A percentile compares a stretch with the other conserved stretches of the same genome.
These are phyloP conservation scores for Capreolus pygargus DNA, from an alignment of 2,113 vertebrate species.

Conservation along the genomic window DNA sequence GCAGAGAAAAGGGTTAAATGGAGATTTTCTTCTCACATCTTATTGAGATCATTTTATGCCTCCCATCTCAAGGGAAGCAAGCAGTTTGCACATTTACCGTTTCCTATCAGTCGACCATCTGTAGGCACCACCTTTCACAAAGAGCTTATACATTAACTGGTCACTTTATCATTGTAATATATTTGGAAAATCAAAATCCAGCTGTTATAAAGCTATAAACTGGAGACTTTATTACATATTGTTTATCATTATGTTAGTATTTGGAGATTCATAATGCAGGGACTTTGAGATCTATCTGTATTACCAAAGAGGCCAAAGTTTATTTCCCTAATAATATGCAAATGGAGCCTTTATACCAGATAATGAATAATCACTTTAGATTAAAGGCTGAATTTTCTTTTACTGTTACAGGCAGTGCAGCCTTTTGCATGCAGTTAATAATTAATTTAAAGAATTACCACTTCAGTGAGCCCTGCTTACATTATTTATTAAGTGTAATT, in stretches of 20 bases:
- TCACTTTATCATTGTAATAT: conserved; percentile 82
- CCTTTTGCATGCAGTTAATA: conserved; percentile 83
- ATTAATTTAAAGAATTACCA: conserved; percentile 86
- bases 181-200: conserved; percentile 81
- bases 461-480: conserved; percentile 79
- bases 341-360: conserved; percentile 77
- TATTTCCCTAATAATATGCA: conserved; percentile 84
- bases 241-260: conserved; percentile 78
- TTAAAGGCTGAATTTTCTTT: conserved; percentile 82
- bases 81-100: conserved; percentile 77
- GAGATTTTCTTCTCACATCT: conserved; percentile 67
- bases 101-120: conserved; percentile 83
- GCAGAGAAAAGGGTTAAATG: conserved; percentile 52
- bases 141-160: conserved; percentile 81
- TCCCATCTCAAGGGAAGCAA: conserved; percentile 72
- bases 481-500: conserved; percentile 88
- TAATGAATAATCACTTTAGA: conserved; percentile 84
- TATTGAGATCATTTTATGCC: conserved; percentile 76
- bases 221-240: conserved; percentile 77
- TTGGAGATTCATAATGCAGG: conserved; percentile 75
- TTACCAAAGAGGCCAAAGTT: conserved; percentile 81
- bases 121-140: conserved; percentile 80
- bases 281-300: conserved; percentile 71
- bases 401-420: conserved; percentile 80
- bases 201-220: conserved; percentile 82